Conservation (phyloP, 2,797 vertebrate genomes). For the Vultur gryphus region DNA sequence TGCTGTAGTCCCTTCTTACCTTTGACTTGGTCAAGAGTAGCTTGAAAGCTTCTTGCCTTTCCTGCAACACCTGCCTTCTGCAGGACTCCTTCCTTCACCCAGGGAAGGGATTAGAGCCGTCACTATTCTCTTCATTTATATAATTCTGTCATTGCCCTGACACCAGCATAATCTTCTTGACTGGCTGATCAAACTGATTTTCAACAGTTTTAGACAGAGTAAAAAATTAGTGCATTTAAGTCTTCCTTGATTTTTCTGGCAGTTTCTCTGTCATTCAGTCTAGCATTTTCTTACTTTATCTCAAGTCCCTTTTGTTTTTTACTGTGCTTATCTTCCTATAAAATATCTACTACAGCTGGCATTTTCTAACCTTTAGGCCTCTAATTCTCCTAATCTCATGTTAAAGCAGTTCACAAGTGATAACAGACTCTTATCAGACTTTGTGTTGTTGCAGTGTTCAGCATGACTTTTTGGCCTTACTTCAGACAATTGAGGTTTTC, state of each 20-base stretch:
- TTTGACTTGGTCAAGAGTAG: not conserved
- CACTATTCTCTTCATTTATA: constrained; percentile 31
- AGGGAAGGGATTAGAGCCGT: not conserved
- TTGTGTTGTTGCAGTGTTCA: not conserved
- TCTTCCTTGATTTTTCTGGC: constrained; percentile 19
- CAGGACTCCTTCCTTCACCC: not conserved
- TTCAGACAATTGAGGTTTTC: not conserved
- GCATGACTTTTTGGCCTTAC: not conserved
- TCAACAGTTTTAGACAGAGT: constrained; percentile 47
- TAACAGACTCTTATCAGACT: not conserved
- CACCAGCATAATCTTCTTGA: constrained; percentile 45
- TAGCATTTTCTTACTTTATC: not conserved
- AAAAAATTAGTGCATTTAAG: constrained; percentile 36
- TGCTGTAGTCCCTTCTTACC: not conserved
- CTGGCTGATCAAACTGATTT: constrained; percentile 54
- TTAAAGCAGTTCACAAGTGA: not conserved
- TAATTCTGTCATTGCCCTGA: constrained; percentile 47
- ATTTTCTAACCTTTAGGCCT: not conserved
- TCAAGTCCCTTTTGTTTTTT: not conserved
- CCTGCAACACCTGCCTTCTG: not conserved
- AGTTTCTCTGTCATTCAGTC: not conserved
- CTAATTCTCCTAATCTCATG: not conserved
- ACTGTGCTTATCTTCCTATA: not conserved
- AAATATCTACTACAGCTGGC: not conserved
- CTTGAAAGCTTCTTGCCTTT: not conserved